These are phyloP conservation scores for Sialia sialis DNA, from an alignment of 2,113 vertebrate species.

Conservation along the genomic window DNA sequence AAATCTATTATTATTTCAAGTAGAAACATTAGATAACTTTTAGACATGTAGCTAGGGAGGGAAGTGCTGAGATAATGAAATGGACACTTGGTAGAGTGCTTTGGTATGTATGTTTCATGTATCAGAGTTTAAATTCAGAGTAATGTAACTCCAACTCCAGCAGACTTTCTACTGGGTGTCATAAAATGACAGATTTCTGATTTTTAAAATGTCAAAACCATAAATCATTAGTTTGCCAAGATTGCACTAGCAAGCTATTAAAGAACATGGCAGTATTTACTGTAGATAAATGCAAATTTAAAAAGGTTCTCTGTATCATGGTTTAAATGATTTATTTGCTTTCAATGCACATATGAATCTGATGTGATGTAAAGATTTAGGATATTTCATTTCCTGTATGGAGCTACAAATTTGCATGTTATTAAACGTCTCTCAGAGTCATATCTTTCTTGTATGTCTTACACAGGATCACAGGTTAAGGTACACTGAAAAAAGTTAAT, in stretches of 20 bases:
- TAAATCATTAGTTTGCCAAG: constrained; percentile 81
- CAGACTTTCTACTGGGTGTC: constrained; percentile 66
- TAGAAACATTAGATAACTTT: background rate
- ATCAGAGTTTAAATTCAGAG: constrained; percentile 32
- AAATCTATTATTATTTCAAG: background rate
- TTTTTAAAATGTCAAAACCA: constrained; percentile 73
- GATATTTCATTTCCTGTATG: constrained; percentile 74
- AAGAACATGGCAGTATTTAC: constrained; percentile 76
- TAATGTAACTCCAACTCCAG: constrained; percentile 57
- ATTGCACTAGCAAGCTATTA: constrained; percentile 78
- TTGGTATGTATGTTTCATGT: constrained; percentile 33
- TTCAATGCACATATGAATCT: constrained; percentile 68
- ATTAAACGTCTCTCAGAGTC: constrained; percentile 40
- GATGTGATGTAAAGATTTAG: constrained; percentile 72
- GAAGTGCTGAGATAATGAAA: background rate
- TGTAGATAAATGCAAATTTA: constrained; percentile 75
- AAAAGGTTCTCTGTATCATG: constrained; percentile 72
- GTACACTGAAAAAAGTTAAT: background rate
- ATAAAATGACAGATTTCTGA: constrained; percentile 81
- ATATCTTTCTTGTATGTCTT: background rate
- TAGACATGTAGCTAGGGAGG: background rate
- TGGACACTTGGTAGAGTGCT: background rate
- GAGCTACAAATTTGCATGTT: constrained; percentile 70
- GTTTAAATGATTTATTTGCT: constrained; percentile 77
- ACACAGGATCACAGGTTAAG: background rate